Conservation (phyloP, 2,113 vertebrate species). For the Gallinago media region DNA sequence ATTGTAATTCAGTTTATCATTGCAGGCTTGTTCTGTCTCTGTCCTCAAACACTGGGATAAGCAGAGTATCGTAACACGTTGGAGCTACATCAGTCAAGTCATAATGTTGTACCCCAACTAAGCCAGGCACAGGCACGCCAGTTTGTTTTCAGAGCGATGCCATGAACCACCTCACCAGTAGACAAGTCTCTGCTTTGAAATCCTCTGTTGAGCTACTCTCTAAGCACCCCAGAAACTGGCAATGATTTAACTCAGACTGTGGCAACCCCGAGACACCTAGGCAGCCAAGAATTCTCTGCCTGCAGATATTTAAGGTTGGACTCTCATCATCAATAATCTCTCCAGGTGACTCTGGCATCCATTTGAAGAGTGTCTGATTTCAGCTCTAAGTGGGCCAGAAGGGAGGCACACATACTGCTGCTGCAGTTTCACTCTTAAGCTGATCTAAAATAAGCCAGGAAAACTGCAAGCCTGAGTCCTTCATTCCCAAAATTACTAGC, state of each 20-base stretch:
- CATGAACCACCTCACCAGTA: not conserved
- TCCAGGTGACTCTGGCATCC: not conserved
- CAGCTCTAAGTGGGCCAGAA: slow-evolving; percentile 7
- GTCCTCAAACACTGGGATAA: not conserved
- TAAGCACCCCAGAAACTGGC: not conserved
- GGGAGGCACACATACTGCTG: not conserved
- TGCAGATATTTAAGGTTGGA: not conserved
- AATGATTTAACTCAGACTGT: not conserved
- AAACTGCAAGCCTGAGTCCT: not conserved
- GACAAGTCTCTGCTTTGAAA: not conserved
- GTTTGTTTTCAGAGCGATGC: not conserved
- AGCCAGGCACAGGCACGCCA: not conserved
- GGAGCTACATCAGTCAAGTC: not conserved
- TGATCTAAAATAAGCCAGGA: slow-evolving; percentile 28
- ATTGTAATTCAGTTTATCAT: not conserved
- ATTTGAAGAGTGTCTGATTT: not conserved
- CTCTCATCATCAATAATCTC: not conserved
- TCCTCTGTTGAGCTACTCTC: not conserved
- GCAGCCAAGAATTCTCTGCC: not conserved
- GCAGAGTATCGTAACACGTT: accelerated
- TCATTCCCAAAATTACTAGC: not conserved
- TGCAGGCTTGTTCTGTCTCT: not conserved
- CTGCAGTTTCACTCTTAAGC: not conserved
- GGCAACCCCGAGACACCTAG: not conserved
- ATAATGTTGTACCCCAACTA: not conserved